These are phyloP conservation scores for Pseudochirops corinnae DNA, from an alignment of 2,797 vertebrate genomes.

Conservation along the genomic window DNA sequence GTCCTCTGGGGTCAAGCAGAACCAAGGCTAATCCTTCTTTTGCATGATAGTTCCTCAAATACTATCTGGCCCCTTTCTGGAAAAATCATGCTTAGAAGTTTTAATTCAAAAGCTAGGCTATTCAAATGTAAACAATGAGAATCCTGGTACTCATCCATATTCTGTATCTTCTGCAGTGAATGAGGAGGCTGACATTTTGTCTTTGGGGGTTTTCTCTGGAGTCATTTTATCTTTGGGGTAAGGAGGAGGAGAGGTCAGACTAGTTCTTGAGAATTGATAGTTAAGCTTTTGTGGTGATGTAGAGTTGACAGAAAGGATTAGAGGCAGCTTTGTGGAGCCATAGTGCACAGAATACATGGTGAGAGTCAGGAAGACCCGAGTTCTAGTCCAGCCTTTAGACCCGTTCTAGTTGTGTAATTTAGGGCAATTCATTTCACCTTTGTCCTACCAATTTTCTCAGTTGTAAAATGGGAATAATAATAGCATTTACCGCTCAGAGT, in stretches of 20 bases:
- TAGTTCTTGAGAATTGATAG: neutral
- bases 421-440: no score
- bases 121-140: constrained; percentile 39
- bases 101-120: constrained; percentile 50
- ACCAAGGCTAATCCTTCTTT: neutral
- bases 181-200: neutral
- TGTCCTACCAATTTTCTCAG: no score
- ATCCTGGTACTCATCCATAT: constrained; percentile 27
- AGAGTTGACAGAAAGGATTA: neutral
- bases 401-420: neutral
- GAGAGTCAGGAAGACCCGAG: neutral
- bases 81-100: constrained; percentile 48
- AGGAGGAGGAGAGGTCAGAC: neutral
- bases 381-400: neutral
- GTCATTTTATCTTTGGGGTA: neutral
- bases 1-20: neutral
- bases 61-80: constrained; percentile 32
- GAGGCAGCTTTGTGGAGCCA: neutral
- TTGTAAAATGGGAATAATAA: no score
- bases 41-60: neutral
- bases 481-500: no score
- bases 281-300: neutral
- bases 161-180: neutral
- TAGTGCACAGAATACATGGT: neutral
- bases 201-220: neutral